Conservation (phyloP, 1,140 invertebrate species). For the Sinella curviseta region DNA sequence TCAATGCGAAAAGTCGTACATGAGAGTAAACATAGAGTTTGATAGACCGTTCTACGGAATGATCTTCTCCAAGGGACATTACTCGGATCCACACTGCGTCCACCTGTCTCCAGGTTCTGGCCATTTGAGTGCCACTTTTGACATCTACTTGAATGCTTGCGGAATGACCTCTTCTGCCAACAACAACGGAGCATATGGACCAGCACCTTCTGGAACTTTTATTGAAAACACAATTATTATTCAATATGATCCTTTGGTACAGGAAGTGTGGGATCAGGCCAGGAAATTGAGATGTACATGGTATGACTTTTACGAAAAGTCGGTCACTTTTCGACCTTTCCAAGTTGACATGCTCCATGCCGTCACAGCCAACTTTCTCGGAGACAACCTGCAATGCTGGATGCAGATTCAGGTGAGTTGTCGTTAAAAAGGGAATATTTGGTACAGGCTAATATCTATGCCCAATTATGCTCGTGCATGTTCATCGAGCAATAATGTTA, state of each 20-base stretch:
- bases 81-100: conserved; percentile 86
- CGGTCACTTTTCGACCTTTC: conserved; percentile 89
- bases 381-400: conserved; percentile 92
- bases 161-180: conserved; percentile 86
- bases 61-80: conserved; percentile 77
- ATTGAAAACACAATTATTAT: conserved; percentile 94
- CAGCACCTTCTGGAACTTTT: conserved; percentile 84
- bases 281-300: conserved; percentile 68
- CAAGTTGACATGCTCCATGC: conserved; percentile 87
- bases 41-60: conserved; percentile 92
- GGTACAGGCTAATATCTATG: too few relatives aligned
- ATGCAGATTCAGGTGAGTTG: conserved; percentile 79
- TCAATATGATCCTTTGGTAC: conserved; percentile 91
- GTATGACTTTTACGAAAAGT: conserved; percentile 94
- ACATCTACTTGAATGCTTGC: conserved; percentile 86
- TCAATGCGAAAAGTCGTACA: conserved; percentile 92
- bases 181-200: conserved; percentile 66
- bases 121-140: conserved; percentile 84
- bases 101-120: conserved; percentile 86
- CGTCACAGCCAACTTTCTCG: conserved; percentile 89
- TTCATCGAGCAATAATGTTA: background rate
- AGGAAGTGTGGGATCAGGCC: conserved; percentile 75
- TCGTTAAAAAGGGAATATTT: too few relatives aligned
- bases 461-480: background rate
- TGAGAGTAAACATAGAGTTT: conserved; percentile 92